Evolutionary conservation across 2,888 invertebrate species (phyloP).

Genomic region (Cerastis rubricosa): DNA sequence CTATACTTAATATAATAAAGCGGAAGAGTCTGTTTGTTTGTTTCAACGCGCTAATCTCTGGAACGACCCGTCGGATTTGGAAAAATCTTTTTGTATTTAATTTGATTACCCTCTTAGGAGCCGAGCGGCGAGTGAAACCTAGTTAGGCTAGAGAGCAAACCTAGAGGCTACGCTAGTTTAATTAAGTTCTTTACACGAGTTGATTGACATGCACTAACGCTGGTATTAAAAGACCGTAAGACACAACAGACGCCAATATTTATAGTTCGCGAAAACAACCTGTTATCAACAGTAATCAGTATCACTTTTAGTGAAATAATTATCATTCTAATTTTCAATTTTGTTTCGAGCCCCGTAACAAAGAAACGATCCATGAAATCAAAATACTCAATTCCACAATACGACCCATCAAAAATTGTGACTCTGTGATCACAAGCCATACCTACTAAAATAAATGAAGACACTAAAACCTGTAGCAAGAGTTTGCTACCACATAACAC

Average conservation of each 20-base stretch:
- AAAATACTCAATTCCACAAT: conserved; percentile 19
- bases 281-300: neutral
- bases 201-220: too few relatives aligned
- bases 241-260: neutral
- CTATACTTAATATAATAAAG: neutral
- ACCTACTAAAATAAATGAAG: conserved; percentile 41
- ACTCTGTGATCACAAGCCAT: neutral
- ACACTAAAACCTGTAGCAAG: conserved; percentile 1
- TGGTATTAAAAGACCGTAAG: accelerated
- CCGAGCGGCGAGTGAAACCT: neutral
- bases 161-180: neutral
- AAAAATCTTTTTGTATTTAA: neutral
- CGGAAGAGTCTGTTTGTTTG: neutral
- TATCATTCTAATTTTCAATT: neutral
- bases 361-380: conserved; percentile 2
- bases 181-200: neutral
- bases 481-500: conserved; percentile 14
- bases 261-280: too few relatives aligned
- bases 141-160: too few relatives aligned
- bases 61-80: neutral
- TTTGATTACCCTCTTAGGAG: neutral
- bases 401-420: conserved; percentile 24
- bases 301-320: too few relatives aligned
- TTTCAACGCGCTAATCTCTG: neutral
- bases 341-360: too few relatives aligned